phyloP scores from a whole-genome alignment of 2,113 vertebrate species.

The Carassius auratus region DNA sequence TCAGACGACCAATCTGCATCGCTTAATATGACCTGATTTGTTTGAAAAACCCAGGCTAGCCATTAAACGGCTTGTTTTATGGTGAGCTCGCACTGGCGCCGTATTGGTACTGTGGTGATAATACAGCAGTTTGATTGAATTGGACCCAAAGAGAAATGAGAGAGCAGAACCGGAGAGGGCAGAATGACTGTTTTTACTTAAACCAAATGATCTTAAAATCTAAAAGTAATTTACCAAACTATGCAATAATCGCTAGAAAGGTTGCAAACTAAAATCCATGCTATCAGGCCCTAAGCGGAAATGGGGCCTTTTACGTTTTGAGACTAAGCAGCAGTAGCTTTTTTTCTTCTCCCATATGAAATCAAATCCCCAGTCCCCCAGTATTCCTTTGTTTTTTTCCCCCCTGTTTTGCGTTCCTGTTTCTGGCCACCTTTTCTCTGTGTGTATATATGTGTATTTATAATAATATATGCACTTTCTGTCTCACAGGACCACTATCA shows the following conservation, averaged over 20 bases:
- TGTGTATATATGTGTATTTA: slow-evolving; percentile 45
- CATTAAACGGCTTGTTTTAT: slow-evolving; percentile 24
- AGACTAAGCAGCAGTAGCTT: slow-evolving; percentile 65
- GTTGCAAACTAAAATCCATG: slow-evolving; percentile 70
- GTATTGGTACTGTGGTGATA: slow-evolving; percentile 3
- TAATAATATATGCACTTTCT: slow-evolving; percentile 77
- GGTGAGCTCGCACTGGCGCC: not conserved
- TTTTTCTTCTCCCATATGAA: slow-evolving; percentile 55
- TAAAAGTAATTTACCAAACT: slow-evolving; percentile 77
- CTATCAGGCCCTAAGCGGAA: slow-evolving; percentile 65
- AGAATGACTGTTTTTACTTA: slow-evolving; percentile 65
- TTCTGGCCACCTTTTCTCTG: slow-evolving; percentile 47
- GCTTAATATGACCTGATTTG: not conserved
- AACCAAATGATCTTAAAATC: slow-evolving; percentile 73
- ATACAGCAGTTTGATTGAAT: slow-evolving; percentile 36
- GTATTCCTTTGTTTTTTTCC: not conserved
- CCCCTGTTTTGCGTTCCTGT: slow-evolving; percentile 31
- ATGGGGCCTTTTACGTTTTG: slow-evolving; percentile 67
- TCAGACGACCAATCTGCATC: not conserved
- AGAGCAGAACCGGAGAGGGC: not conserved
- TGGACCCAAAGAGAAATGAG: slow-evolving; percentile 24
- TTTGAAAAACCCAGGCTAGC: not conserved
- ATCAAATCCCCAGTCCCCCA: slow-evolving; percentile 42
- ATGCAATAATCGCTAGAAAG: slow-evolving; percentile 79
- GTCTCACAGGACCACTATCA: slow-evolving; percentile 77